Evolutionary conservation across 2,888 invertebrate species (phyloP).

Genomic region (Sinhomidia bicolor): DNA sequence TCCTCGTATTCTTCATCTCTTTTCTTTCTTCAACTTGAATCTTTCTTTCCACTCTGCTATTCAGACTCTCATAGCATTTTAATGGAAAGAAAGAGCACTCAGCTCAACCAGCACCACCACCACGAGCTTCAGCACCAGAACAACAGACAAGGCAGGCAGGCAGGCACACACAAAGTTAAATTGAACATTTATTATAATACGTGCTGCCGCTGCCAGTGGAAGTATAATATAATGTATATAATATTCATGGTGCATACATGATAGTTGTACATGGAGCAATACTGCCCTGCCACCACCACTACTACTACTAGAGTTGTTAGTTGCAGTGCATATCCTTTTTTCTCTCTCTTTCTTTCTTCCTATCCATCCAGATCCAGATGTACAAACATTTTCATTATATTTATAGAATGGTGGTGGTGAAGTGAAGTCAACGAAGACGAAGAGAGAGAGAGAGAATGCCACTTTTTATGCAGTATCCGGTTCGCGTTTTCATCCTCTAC

Average conservation of each 20-base stretch:
- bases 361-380: constrained; percentile 47
- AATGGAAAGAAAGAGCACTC: constrained; percentile 21
- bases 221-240: background rate
- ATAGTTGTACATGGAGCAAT: background rate
- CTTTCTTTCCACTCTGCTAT: background rate
- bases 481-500: constrained; percentile 56
- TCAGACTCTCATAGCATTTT: background rate
- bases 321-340: constrained; percentile 34
- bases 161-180: constrained; percentile 9
- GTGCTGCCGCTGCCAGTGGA: constrained; percentile 2
- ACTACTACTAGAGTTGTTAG: background rate
- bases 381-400: constrained; percentile 38
- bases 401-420: constrained; percentile 47
- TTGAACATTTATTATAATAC: constrained; percentile 19
- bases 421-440: constrained; percentile 34
- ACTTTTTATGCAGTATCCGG: constrained; percentile 67
- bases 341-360: background rate
- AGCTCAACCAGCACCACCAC: background rate
- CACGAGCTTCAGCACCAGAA: constrained; percentile 2
- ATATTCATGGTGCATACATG: background rate
- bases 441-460: background rate
- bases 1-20: background rate
- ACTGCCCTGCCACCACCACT: background rate
- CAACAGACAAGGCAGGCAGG: constrained; percentile 30
- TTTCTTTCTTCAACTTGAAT: background rate